Evolutionary conservation across 2,888 invertebrate species (phyloP).

Genomic region (Papilio gigon): DNA sequence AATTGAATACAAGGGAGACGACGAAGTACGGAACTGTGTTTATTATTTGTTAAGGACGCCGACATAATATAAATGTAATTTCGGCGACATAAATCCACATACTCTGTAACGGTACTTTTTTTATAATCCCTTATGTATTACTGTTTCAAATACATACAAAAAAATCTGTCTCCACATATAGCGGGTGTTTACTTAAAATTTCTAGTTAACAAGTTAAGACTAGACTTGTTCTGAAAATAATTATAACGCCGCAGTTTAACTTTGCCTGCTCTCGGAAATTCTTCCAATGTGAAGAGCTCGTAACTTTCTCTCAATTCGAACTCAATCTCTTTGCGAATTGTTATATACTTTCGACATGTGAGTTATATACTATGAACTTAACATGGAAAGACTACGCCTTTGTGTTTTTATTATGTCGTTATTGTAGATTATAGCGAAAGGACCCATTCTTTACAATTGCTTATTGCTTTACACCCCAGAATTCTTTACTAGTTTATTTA

Average conservation of each 20-base stretch:
- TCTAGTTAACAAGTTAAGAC: background rate
- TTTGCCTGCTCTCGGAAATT: conserved; percentile 1
- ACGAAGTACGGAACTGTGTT: conserved; percentile 1
- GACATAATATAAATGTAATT: conserved; percentile 4
- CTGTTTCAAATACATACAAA: background rate
- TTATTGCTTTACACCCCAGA: background rate
- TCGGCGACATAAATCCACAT: background rate
- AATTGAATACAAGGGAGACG: conserved; percentile 19
- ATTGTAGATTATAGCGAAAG: too few species aligned
- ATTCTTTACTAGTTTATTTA: background rate
- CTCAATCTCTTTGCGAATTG: conserved; percentile 14
- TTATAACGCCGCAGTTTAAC: conserved; percentile 1
- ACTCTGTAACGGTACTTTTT: background rate
- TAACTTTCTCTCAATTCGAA: conserved; percentile 27
- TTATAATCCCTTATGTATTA: too few species aligned
- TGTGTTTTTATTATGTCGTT: background rate
- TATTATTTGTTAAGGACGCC: background rate
- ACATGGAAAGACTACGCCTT: background rate
- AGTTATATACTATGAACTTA: background rate
- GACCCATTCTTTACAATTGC: too few species aligned
- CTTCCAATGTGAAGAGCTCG: conserved; percentile 15
- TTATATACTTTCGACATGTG: conserved; percentile 4
- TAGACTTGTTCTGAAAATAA: conserved; percentile 3
- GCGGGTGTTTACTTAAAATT: too few species aligned
- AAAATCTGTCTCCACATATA: too few species aligned